Base-by-base conservation (phyloP, 2,113 vertebrate genomes). In the Scomber scombrus region DNA sequence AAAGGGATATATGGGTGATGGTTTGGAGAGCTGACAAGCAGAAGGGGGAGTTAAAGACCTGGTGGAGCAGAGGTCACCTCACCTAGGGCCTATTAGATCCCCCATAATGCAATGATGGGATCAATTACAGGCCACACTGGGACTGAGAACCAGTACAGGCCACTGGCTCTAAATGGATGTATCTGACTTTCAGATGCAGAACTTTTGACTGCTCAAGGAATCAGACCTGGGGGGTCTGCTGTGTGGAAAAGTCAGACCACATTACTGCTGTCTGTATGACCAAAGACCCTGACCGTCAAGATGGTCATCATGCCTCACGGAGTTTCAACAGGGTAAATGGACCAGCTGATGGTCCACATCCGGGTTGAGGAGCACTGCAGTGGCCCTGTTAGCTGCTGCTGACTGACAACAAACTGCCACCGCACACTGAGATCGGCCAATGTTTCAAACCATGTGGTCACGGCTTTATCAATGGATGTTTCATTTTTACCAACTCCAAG, bases 51-150 rank as follows among this genome's bases (percentile, higher is more conserved):
- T 65, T 65, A 72, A 79, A 89, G 80, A 75, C 65, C 68, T 64
- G 47, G 21, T 14, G 64, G 85, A 58, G 52, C 72, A 86, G 75
- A 84, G 86, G 91, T 91, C 88, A 91, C 45, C 81, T 90, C 90
- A 92, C 87, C 92, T 90, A 88, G 81, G 58, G 91, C 75, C 78
- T 70, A 56, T 80, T 88, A 78, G 75, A 89, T 61, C 54, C 75
- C 72, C 60, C 72, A 34, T 85, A 82, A 83, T 80, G 85, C 90
- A 84, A 54, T 87, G 89, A 93, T 91, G 82, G 87, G 92, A 93
- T 94, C 84, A 94, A 86, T 91, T 88, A 87, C 87, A 78, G 84
- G 85, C 85, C 74, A 65, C 81, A 79, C 80, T 71, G 78, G 75
- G 78, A 81, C 81, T 60, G 69, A 82, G 85, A 78, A 51, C 54